Percentiles rank a stretch among this genome's conserved stretches.
phyloP scores from a whole-genome alignment of 1,140 invertebrate species.

The Hyles vespertilio region DNA sequence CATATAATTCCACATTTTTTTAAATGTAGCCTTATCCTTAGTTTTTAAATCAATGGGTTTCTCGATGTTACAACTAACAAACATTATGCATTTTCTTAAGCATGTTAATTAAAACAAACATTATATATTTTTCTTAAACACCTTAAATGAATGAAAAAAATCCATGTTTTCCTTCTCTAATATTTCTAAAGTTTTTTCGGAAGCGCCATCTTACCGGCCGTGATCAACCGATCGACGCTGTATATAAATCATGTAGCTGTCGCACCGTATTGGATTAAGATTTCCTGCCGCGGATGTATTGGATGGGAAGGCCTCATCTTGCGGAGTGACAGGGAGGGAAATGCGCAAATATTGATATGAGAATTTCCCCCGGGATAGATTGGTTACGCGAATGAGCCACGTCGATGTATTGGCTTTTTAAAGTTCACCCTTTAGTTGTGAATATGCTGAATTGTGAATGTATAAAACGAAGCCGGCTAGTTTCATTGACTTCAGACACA shows the following conservation, averaged over 20 bases:
- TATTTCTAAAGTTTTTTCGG: not conserved
- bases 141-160: no score
- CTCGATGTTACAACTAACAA: no score
- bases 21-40: no score
- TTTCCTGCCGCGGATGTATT: slow-evolving; percentile 50
- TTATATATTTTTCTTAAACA: no score
- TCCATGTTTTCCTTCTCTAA: no score
- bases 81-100: no score
- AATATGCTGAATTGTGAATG: no score
- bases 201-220: slow-evolving; percentile 40
- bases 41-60: no score
- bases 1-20: no score
- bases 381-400: not conserved
- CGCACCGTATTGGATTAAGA: slow-evolving; percentile 69
- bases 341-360: slow-evolving; percentile 37
- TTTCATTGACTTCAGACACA: no score
- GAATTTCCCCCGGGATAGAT: slow-evolving; percentile 47
- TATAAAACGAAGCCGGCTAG: no score
- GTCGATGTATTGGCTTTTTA: not conserved
- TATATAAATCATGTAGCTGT: slow-evolving; percentile 68
- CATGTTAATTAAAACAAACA: no score
- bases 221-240: slow-evolving; percentile 41
- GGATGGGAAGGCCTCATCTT: slow-evolving; percentile 46
- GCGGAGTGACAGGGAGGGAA: slow-evolving; percentile 45
- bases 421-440: not conserved